Conservation (phyloP, 2,113 vertebrate species). For the Tyto alba region DNA sequence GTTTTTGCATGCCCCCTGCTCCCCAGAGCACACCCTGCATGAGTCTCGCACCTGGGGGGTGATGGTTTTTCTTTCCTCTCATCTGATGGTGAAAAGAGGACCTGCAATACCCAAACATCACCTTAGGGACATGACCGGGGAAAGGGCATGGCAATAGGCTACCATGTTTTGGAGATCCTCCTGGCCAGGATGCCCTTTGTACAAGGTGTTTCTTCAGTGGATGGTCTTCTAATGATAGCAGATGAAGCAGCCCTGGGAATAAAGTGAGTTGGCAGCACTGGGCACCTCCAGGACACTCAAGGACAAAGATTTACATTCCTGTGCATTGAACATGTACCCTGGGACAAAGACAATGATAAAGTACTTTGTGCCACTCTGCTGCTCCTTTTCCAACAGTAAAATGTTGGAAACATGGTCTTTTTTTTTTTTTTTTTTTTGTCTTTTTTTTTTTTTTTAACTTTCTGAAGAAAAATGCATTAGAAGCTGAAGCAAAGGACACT, state of each 20-base stretch:
- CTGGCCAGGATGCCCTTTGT: background rate
- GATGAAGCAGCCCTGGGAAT: background rate
- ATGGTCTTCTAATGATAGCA: background rate
- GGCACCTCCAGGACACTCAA: background rate
- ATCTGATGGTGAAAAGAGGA: background rate
- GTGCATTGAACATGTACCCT: rapidly evolving
- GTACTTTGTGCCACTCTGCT: too few species aligned
- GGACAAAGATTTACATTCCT: background rate
- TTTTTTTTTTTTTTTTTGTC: too few species aligned
- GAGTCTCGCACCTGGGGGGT: too few species aligned
- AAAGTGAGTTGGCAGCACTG: background rate
- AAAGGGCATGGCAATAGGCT: background rate
- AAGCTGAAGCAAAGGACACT: background rate
- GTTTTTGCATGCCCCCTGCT: background rate
- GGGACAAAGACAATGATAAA: background rate
- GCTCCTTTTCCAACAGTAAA: background rate
- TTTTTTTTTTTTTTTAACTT: too few species aligned
- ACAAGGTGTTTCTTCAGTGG: background rate
- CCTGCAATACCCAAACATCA: rapidly evolving
- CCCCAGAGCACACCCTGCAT: too few species aligned
- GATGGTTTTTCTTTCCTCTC: background rate
- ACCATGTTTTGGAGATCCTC: rapidly evolving
- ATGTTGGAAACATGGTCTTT: background rate
- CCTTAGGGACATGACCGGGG: rapidly evolving
- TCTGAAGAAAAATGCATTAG: background rate